Evolutionary conservation across 2,113 vertebrate genomes (phyloP).

Genomic region (Poecilia latipinna): DNA sequence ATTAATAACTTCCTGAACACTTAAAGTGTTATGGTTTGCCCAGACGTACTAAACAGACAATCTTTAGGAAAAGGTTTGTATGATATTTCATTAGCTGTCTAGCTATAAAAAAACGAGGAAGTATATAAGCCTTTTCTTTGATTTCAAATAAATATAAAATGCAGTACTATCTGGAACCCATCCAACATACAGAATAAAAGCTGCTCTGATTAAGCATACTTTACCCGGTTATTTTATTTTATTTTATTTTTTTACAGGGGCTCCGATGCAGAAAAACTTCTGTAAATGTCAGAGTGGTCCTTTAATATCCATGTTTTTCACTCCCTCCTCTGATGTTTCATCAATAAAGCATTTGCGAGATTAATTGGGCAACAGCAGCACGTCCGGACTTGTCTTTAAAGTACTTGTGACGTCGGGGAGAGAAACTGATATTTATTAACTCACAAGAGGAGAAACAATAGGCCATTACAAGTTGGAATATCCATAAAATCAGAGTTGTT

Average conservation of each 20-base stretch:
- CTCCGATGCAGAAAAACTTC: background rate
- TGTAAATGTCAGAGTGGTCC: background rate
- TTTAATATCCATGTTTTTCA: background rate
- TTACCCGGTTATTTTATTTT: background rate
- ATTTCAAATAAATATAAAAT: background rate
- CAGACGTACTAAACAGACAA: slow-evolving; percentile 1
- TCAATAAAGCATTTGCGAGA: slow-evolving; percentile 42
- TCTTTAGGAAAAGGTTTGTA: background rate
- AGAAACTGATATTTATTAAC: background rate
- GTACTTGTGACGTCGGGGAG: background rate
- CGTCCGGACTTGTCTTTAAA: background rate
- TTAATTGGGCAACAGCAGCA: background rate
- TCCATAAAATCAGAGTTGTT: background rate
- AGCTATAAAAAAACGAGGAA: background rate
- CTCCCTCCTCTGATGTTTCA: slow-evolving; percentile 36
- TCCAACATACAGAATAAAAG: background rate
- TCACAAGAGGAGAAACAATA: background rate
- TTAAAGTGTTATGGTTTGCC: background rate
- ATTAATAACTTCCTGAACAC: too few species aligned
- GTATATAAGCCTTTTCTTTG: background rate
- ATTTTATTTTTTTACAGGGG: too few species aligned
- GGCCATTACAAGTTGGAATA: background rate
- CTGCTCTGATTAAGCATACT: background rate
- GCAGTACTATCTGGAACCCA: background rate
- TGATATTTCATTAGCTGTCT: slow-evolving; percentile 2